Percentiles rank a stretch among this genome's conserved stretches.
These are phyloP conservation scores for Tethya wilhelma DNA, from an alignment of 37 sponge, comb jelly and placozoan species.

Conservation along the genomic window DNA sequence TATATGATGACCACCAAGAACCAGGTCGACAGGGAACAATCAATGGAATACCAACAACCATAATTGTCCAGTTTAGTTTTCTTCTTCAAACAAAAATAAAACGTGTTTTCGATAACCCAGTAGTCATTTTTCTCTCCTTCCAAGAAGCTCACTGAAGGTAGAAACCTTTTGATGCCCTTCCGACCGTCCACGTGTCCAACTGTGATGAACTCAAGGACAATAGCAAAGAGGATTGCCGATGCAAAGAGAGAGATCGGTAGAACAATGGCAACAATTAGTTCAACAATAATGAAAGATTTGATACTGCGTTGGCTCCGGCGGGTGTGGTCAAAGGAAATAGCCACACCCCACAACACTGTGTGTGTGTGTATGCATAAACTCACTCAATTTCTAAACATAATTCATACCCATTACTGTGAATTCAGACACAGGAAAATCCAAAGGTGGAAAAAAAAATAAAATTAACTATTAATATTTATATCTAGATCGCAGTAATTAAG, in stretches of 20 bases:
- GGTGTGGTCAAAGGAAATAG: conserved; percentile 44
- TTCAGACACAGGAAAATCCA: too few relatives aligned
- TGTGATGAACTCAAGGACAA: conserved; percentile 61
- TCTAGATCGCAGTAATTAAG: too few relatives aligned
- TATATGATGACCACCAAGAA: conserved; percentile 15
- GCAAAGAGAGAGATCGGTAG: conserved; percentile 40
- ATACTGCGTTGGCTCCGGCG: conserved; percentile 6
- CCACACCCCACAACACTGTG: conserved; percentile 71
- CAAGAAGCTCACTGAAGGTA: conserved; percentile 32
- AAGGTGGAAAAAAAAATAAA: too few relatives aligned
- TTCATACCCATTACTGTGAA: not conserved
- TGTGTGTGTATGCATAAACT: not conserved
- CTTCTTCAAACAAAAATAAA: conserved; percentile 40
- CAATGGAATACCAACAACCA: conserved; percentile 1
- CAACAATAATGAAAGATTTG: conserved; percentile 46
- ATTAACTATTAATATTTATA: too few relatives aligned
- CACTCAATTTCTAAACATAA: not conserved
- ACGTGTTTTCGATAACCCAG: conserved; percentile 54
- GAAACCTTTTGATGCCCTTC: conserved; percentile 18
- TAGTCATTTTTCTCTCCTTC: conserved; percentile 36
- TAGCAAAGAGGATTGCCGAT: conserved; percentile 18
- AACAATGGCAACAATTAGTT: conserved; percentile 46
- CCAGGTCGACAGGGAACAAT: conserved; percentile 26
- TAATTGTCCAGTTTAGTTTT: not conserved
- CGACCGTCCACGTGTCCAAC: conserved; percentile 43